Evolutionary conservation across 2,888 invertebrate species (phyloP), one percentile per base, ranked within the genome.

Genomic region (Seladonia tumulorum): DNA sequence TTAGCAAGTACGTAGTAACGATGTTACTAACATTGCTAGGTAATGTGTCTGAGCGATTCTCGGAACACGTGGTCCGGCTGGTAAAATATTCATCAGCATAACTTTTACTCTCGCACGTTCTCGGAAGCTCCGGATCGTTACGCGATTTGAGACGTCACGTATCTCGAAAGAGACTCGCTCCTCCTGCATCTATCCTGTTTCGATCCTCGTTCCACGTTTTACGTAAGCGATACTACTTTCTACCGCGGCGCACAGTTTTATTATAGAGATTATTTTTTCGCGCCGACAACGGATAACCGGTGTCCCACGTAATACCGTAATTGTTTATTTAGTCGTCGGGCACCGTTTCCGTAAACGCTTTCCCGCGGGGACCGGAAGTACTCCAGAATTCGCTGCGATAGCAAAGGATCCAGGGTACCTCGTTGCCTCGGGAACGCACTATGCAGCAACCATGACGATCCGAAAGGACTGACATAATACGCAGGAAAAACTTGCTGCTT

Each of bases 201-300:
- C 83, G 80, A 76, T 80, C 76, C 42, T 14, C 42, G 35, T 18
- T 29, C 66, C 53, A 45, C 7, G 68, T 57, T 81, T 90, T 90
- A 90, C 83, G 87, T 87, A 90, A 89, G 87, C 83, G 78, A 80
- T 76, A 72, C 77, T 72, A 89, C 90, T 89, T 90, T 90, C 90
- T 90, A 90, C 73, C 83, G 63, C 71, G 60, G 35, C 47, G 63
- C 72, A 29, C 45, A 75, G 63, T 86, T 86, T 87, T 78, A 86
- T 87, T 78, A 79, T 29, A 78, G 75, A 88, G 72, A 89, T 86
- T 82, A 90, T 85, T 90, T 76, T 83, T 79, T 68, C 82, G 47
- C n/a, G 66, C 25, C 35, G 73, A 29, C 35, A 71, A 29, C n/a
- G 49, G 79, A 75, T 81, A 53, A 63, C 83, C 78, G 81, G 74